phyloP scores from a whole-genome alignment of 1,140 invertebrate genomes.

The Bombyx mori region DNA sequence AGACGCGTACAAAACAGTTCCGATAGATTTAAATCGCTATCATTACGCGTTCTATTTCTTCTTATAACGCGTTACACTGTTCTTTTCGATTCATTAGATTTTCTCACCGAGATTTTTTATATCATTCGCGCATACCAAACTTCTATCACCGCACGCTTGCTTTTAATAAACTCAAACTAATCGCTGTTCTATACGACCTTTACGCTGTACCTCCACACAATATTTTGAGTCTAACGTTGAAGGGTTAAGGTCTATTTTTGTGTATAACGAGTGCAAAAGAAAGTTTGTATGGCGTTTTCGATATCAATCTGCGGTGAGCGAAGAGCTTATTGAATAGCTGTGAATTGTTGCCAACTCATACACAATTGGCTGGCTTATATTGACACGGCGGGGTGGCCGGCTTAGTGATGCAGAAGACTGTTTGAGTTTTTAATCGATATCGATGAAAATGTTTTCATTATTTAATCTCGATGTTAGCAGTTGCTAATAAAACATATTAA shows the following conservation, averaged over 20 bases:
- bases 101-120: constrained; percentile 18
- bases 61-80: constrained; percentile 1
- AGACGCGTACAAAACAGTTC: constrained; percentile 4
- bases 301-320: constrained; percentile 38
- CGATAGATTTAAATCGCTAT: constrained; percentile 9
- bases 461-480: not conserved
- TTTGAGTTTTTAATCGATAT: constrained; percentile 13
- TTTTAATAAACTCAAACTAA: constrained; percentile 12
- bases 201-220: not conserved
- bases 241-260: constrained; percentile 8
- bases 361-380: constrained; percentile 49
- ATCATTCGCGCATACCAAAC: constrained; percentile 18
- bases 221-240: not conserved
- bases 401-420: constrained; percentile 29
- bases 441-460: constrained; percentile 7
- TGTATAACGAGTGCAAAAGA: not conserved
- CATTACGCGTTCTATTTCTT: not conserved
- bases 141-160: constrained; percentile 7
- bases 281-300: constrained; percentile 11
- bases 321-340: constrained; percentile 54
- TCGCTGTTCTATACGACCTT: not conserved
- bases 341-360: constrained; percentile 43
- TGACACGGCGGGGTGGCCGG: constrained; percentile 44
- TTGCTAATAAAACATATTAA: no score
- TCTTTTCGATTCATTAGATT: constrained; percentile 23